These are phyloP conservation scores for Andrena bucephala DNA, from an alignment of 2,888 invertebrate genomes.

Conservation along the genomic window DNA sequence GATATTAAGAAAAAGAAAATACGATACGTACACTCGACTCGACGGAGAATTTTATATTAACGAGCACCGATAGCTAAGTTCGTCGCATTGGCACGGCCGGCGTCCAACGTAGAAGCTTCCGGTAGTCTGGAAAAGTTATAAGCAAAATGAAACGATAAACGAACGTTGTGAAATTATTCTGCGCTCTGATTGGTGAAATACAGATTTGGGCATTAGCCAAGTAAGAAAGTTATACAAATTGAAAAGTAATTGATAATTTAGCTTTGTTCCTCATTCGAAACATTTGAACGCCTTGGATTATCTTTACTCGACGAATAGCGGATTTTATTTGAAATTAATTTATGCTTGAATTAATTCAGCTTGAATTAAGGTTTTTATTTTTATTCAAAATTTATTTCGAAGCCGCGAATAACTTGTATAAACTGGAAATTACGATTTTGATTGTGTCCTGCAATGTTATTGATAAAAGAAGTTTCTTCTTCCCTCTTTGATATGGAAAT, in stretches of 20 bases:
- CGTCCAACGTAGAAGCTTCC: not conserved
- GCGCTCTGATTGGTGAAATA: not conserved
- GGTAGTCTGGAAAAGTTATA: constrained; percentile 51
- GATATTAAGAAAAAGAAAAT: not conserved
- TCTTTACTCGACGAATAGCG: no score
- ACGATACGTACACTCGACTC: constrained; percentile 27
- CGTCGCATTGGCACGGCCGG: constrained; percentile 10
- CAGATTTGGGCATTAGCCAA: not conserved
- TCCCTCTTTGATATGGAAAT: no score
- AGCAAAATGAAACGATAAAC: constrained; percentile 25
- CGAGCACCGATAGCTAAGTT: not conserved
- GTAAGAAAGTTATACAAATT: not conserved
- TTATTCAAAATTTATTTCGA: no score
- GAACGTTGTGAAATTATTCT: not conserved
- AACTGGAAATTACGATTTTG: no score
- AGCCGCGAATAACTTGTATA: no score
- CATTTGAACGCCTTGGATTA: no score
- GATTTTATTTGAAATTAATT: no score
- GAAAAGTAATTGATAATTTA: not conserved
- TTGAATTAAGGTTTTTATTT: no score
- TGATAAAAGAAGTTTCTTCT: no score
- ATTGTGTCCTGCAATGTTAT: no score
- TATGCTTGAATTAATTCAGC: no score
- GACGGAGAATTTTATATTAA: constrained; percentile 24
- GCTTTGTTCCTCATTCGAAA: no score